A percentile compares a stretch with the other conserved stretches of the same genome.
phyloP scores from a whole-genome alignment of 2,113 vertebrate species.

The Gobio gobio region DNA sequence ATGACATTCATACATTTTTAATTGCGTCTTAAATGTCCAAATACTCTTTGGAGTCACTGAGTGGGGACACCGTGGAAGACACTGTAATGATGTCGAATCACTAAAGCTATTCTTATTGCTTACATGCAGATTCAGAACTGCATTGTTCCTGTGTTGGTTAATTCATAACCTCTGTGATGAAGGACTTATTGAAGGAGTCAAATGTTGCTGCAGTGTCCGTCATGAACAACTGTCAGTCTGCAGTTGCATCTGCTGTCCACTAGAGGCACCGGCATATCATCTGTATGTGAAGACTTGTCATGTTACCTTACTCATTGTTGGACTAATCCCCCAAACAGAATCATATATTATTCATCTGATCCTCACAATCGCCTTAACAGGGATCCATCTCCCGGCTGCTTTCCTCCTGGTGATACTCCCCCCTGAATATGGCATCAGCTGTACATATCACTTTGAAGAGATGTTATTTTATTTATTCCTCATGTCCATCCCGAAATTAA shows the following conservation, averaged over 20 bases:
- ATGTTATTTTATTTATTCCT: conserved; percentile 48
- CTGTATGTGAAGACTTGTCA: not conserved
- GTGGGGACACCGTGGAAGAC: not conserved
- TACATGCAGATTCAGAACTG: not conserved
- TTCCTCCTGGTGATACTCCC: not conserved
- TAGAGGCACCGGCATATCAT: conserved; percentile 28
- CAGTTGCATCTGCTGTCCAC: conserved; percentile 41
- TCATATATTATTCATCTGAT: conserved; percentile 43
- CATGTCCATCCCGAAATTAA: not conserved
- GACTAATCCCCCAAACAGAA: conserved; percentile 33
- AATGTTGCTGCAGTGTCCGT: conserved; percentile 43
- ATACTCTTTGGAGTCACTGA: not conserved
- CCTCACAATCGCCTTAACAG: conserved; percentile 21
- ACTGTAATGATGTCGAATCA: not conserved
- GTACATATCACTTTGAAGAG: conserved; percentile 7
- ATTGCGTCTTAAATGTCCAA: conserved; percentile 2
- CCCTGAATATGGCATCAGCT: not conserved
- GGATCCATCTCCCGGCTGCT: not conserved
- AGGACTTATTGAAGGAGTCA: not conserved
- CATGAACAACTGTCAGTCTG: not conserved
- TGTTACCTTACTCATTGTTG: conserved; percentile 46
- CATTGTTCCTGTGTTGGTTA: not conserved
- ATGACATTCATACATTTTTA: conserved; percentile 5
- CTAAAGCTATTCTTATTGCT: not conserved
- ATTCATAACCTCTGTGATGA: conserved; percentile 9